Evolutionary conservation across 2,888 invertebrate genomes (phyloP).

Genomic region (Dicycla oo): DNA sequence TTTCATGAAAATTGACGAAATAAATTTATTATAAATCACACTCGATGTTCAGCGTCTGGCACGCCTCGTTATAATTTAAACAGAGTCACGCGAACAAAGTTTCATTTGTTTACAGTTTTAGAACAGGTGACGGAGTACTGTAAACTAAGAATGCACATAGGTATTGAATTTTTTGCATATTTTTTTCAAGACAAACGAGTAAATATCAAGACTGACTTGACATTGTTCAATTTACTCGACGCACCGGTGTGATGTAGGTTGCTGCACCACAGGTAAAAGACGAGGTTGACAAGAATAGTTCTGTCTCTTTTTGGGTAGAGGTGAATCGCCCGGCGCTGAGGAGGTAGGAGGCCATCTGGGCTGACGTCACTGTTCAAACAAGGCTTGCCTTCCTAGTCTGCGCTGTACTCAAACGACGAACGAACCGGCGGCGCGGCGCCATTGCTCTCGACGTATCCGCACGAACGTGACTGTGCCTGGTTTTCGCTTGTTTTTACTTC

Average conservation of each 20-base stretch:
- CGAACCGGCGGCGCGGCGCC: conserved; percentile 83
- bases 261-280: conserved; percentile 85
- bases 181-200: conserved; percentile 79
- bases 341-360: conserved; percentile 73
- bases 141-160: conserved; percentile 51
- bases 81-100: conserved; percentile 59
- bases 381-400: conserved; percentile 88
- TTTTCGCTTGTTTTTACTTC: conserved; percentile 85
- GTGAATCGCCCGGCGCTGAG: conserved; percentile 58
- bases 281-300: conserved; percentile 64
- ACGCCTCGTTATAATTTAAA: conserved; percentile 54
- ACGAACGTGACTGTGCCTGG: conserved; percentile 88
- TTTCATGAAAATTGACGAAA: not conserved
- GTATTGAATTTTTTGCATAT: conserved; percentile 77
- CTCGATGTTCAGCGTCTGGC: conserved; percentile 53
- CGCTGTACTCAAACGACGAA: conserved; percentile 85
- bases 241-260: conserved; percentile 87
- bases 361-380: conserved; percentile 87
- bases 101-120: conserved; percentile 54
- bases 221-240: conserved; percentile 82
- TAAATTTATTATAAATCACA: conserved; percentile 5
- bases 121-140: conserved; percentile 43
- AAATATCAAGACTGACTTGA: conserved; percentile 79
- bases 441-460: conserved; percentile 88
- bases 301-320: conserved; percentile 71